These are phyloP conservation scores for Bubo blakistoni DNA, from an alignment of 2,113 vertebrate species.

Conservation along the genomic window DNA sequence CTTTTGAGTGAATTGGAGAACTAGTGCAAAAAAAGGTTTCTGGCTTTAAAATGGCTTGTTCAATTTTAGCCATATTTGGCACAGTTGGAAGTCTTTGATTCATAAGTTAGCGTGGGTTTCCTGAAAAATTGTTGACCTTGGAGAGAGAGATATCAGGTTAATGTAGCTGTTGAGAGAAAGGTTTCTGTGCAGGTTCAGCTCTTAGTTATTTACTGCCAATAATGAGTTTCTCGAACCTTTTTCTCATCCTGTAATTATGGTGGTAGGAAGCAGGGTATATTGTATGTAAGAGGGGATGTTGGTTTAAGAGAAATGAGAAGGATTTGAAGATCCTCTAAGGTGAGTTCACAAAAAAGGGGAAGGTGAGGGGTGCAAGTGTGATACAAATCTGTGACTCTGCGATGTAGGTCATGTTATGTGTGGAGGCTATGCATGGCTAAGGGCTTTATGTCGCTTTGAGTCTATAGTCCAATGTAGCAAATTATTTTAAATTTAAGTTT, in stretches of 20 bases:
- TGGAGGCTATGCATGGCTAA: not conserved
- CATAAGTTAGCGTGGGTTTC: not conserved
- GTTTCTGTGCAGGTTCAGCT: not conserved
- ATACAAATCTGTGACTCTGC: not conserved
- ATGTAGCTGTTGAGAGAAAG: not conserved
- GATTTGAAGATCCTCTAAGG: not conserved
- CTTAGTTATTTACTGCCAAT: not conserved
- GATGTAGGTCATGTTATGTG: rapidly evolving
- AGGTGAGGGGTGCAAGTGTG: rapidly evolving
- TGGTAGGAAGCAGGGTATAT: not conserved
- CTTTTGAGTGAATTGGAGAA: not conserved
- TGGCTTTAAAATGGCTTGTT: not conserved
- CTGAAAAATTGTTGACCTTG: not conserved
- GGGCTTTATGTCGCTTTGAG: not conserved
- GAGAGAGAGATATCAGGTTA: not conserved
- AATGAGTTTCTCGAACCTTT: not conserved
- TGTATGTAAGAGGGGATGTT: not conserved
- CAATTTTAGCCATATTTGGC: not conserved
- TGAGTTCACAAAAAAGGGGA: not conserved
- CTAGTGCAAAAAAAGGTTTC: not conserved
- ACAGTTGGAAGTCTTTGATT: not conserved
- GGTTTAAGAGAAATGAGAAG: not conserved
- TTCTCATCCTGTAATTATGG: not conserved
- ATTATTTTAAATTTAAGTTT: not conserved
- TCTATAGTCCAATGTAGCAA: not conserved